Conservation (phyloP, 2,888 invertebrate genomes). For the Odontocerum albicorne region DNA sequence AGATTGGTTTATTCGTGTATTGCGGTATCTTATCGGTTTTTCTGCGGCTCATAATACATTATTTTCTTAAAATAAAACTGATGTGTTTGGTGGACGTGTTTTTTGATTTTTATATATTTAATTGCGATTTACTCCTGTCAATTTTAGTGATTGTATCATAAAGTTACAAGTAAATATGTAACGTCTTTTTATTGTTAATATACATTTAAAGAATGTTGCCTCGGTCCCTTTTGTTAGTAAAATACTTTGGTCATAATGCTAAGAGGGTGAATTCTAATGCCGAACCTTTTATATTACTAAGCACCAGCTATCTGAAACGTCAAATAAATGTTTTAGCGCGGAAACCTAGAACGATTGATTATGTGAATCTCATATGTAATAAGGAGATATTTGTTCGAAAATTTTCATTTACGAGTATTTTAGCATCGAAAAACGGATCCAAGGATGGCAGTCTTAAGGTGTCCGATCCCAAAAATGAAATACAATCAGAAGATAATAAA, state of each 20-base stretch:
- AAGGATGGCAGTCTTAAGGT: not conserved
- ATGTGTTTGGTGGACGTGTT: too few species aligned
- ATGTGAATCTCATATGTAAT: conserved; percentile 5
- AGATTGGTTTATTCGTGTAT: too few species aligned
- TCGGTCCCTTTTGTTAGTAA: conserved; percentile 23
- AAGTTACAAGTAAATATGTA: too few species aligned
- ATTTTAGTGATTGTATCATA: too few species aligned
- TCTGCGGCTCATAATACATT: too few species aligned
- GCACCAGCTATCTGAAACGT: conserved; percentile 5
- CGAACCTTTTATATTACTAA: conserved; percentile 8
- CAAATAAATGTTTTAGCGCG: conserved; percentile 10
- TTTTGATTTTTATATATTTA: too few species aligned
- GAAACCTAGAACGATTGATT: not conserved
- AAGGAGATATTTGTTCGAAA: conserved; percentile 2
- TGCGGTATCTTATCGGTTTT: too few species aligned
- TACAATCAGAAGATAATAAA: not conserved
- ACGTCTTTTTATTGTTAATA: too few species aligned
- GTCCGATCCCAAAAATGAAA: not conserved
- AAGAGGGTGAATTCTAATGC: conserved; percentile 9
- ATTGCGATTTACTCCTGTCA: too few species aligned
- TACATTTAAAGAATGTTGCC: conserved; percentile 27
- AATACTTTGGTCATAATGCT: conserved; percentile 16
- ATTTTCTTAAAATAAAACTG: too few species aligned
- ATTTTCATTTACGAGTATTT: not conserved
- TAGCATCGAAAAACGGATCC: conserved; percentile 1